Conservation (phyloP, 2,797 vertebrate genomes). For the Pelodytes ibericus region DNA sequence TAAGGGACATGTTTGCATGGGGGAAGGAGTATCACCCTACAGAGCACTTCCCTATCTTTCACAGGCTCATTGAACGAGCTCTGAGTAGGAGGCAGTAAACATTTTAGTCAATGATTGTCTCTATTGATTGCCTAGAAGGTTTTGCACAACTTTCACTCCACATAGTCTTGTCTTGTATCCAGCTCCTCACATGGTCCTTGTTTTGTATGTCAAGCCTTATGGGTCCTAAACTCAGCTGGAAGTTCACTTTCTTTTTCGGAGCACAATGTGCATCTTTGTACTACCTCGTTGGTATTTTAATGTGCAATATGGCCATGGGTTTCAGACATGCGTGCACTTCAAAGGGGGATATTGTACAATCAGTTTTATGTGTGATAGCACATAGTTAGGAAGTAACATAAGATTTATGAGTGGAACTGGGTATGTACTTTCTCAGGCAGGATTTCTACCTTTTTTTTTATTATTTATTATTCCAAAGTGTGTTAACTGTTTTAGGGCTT, state of each 20-base stretch:
- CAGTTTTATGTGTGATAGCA: conserved; percentile 42
- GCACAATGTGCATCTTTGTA: conserved; percentile 34
- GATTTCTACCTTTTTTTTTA: background rate
- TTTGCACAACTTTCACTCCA: too few relatives aligned
- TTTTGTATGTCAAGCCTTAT: too few relatives aligned
- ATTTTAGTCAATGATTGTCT: too few relatives aligned
- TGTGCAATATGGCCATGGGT: conserved; percentile 18
- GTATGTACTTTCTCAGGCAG: conserved; percentile 36
- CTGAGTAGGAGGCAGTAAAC: too few relatives aligned
- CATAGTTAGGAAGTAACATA: conserved; percentile 45
- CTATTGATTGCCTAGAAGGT: too few relatives aligned
- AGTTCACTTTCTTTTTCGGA: background rate
- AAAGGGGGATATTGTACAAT: conserved; percentile 29
- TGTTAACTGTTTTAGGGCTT: conserved; percentile 1
- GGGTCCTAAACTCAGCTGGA: background rate
- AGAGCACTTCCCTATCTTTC: too few relatives aligned
- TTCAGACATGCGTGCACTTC: conserved; percentile 30
- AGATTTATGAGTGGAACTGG: conserved; percentile 42
- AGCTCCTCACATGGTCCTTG: too few relatives aligned
- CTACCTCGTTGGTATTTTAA: conserved; percentile 31
- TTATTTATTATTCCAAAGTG: conserved; percentile 6
- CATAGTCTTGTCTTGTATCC: too few relatives aligned
- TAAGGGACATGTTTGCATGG: too few relatives aligned
- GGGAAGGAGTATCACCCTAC: too few relatives aligned
- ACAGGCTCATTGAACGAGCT: too few relatives aligned